Percentiles rank a stretch among this genome's conserved stretches.
These are phyloP conservation scores for Theropithecus gelada DNA, from an alignment of 2,113 vertebrate species.

Conservation along the genomic window DNA sequence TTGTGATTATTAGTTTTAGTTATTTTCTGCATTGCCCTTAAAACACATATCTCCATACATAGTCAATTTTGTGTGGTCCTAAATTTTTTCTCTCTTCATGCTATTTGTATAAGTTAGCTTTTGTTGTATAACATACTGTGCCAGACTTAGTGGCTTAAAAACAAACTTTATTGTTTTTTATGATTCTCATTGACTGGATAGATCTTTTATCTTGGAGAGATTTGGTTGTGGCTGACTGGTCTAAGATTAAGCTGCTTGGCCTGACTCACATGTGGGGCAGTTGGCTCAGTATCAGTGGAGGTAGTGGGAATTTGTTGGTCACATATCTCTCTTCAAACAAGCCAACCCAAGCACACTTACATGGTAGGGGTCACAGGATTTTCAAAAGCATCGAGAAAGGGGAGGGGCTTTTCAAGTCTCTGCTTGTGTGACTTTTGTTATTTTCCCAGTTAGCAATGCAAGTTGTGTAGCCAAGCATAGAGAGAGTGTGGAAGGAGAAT, in stretches of 20 bases:
- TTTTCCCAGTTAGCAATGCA: not conserved
- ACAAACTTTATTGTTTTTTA: slow-evolving; percentile 4
- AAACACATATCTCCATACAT: not conserved
- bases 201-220: not conserved
- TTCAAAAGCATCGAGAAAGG: slow-evolving; percentile 29
- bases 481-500: not conserved
- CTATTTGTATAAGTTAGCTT: slow-evolving; percentile 20
- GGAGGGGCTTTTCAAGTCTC: not conserved
- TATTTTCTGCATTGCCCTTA: not conserved
- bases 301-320: not conserved
- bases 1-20: slow-evolving; percentile 2
- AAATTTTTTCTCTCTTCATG: not conserved
- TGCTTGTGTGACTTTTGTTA: slow-evolving; percentile 10
- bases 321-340: not conserved
- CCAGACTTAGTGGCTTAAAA: not conserved
- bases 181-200: not conserved
- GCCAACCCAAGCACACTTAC: not conserved
- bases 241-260: not conserved
- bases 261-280: not conserved
- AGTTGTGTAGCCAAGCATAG: not conserved
- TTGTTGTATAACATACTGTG: not conserved
- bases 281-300: not conserved
- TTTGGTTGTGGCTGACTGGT: not conserved
- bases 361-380: not conserved
- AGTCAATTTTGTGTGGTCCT: not conserved